A percentile compares a stretch with the other conserved stretches of the same genome.
phyloP scores from a whole-genome alignment of 1,140 invertebrate species.

The Papilio xuthus region DNA sequence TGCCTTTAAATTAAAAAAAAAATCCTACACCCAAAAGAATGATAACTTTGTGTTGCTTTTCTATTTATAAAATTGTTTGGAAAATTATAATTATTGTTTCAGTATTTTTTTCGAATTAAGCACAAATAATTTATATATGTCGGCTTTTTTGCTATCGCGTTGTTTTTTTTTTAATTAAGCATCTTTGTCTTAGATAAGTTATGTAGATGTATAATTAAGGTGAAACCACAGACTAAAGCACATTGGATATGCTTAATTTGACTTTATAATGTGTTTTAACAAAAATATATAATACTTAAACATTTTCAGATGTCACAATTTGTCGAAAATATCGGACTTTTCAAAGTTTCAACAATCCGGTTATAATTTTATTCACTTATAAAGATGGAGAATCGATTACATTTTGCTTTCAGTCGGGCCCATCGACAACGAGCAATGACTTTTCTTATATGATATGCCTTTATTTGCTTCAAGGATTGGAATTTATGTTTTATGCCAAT shows the following conservation, averaged over 20 bases:
- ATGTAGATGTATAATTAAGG: slow-evolving; percentile 75
- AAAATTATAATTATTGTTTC: not conserved
- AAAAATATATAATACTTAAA: not conserved
- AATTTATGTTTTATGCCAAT: not conserved
- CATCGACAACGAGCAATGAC: not conserved
- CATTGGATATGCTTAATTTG: slow-evolving; percentile 38
- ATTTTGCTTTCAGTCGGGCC: not conserved
- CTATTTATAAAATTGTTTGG: slow-evolving; percentile 25
- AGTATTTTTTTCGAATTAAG: slow-evolving; percentile 51
- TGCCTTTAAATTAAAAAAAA: not conserved
- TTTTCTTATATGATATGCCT: not conserved
- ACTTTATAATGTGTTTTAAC: not conserved
- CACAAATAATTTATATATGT: slow-evolving; percentile 47
- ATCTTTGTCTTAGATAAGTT: slow-evolving; percentile 74
- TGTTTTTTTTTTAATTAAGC: slow-evolving; percentile 67
- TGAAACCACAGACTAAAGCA: slow-evolving; percentile 48
- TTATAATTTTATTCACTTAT: not conserved
- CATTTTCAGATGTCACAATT: not conserved
- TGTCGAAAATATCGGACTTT: not conserved
- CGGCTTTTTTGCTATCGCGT: slow-evolving; percentile 63
- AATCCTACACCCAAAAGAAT: not conserved
- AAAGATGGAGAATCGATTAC: not conserved
- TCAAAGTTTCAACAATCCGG: not conserved
- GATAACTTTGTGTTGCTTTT: not conserved
- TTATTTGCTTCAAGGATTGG: not conserved